Conservation (phyloP, 2,797 vertebrate genomes). For the Paratrypauchen microcephalus region DNA sequence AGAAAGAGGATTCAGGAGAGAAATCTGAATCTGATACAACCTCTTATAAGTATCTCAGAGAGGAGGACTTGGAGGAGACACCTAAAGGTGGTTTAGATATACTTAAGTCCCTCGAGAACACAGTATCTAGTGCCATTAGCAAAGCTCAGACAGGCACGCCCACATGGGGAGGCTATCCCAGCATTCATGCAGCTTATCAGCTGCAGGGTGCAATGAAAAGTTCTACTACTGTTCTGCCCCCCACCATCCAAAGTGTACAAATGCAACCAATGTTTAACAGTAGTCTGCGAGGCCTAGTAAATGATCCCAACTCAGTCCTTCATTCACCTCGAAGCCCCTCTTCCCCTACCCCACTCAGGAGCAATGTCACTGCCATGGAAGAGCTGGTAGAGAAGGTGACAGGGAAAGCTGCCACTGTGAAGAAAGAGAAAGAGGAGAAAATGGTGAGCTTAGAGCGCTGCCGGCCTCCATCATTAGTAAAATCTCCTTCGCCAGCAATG, state of each 20-base stretch:
- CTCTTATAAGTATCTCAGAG: conserved; percentile 96
- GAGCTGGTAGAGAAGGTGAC: conserved; percentile 98
- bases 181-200: conserved; percentile 98
- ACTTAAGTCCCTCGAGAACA: conserved; percentile 97
- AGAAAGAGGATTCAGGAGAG: conserved; percentile 85
- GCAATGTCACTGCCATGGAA: conserved; percentile 98
- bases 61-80: conserved; percentile 95
- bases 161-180: conserved; percentile 98
- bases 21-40: conserved; percentile 69
- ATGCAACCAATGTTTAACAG: conserved; percentile 90
- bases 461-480: conserved; percentile 81
- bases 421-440: conserved; percentile 90
- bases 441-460: conserved; percentile 79
- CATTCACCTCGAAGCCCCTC: conserved; percentile 92
- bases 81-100: conserved; percentile 96
- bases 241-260: conserved; percentile 88
- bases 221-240: conserved; percentile 67
- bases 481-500: conserved; percentile 85
- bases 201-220: conserved; percentile 89
- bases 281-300: conserved; percentile 72
- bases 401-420: conserved; percentile 86
- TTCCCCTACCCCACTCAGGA: conserved; percentile 90
- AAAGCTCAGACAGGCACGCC: conserved; percentile 98
- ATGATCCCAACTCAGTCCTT: conserved; percentile 77
- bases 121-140: conserved; percentile 96